Conservation (phyloP, 2,113 vertebrate species). For the Centrocercus urophasianus region DNA sequence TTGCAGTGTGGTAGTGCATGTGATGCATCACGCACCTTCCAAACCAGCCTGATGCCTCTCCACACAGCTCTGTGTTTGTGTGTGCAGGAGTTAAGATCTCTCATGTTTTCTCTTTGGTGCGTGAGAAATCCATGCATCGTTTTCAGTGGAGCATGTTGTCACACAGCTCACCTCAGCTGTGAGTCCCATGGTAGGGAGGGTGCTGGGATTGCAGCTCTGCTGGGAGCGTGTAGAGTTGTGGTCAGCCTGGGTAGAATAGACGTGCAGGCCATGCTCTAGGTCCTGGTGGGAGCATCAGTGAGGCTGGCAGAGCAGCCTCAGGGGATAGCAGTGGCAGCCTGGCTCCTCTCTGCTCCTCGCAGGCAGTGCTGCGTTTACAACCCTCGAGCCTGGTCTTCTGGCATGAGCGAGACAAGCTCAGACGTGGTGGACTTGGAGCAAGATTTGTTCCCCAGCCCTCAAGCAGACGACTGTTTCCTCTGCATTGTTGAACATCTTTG, state of each 20-base stretch:
- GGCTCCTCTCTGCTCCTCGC: neutral
- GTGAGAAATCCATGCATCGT: neutral
- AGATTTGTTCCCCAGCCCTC: neutral
- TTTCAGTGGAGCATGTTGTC: neutral
- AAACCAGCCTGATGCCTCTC: neutral
- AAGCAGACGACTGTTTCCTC: neutral
- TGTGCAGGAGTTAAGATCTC: neutral
- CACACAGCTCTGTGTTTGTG: neutral
- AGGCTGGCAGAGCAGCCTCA: accelerated
- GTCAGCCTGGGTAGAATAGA: neutral
- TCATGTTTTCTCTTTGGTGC: neutral
- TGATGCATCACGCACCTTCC: neutral
- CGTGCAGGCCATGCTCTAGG: neutral
- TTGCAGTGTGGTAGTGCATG: neutral
- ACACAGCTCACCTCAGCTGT: neutral
- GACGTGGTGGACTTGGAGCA: neutral
- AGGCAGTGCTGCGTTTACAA: accelerated
- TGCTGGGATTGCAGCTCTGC: neutral
- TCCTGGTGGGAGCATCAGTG: neutral
- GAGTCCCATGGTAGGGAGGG: neutral
- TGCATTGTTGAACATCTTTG: neutral
- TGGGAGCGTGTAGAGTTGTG: neutral
- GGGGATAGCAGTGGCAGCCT: neutral
- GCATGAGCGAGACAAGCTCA: accelerated
- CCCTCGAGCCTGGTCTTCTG: neutral